Conservation (phyloP, 2,113 vertebrate genomes). For the Sinocyclocheilus maitianheensis region DNA sequence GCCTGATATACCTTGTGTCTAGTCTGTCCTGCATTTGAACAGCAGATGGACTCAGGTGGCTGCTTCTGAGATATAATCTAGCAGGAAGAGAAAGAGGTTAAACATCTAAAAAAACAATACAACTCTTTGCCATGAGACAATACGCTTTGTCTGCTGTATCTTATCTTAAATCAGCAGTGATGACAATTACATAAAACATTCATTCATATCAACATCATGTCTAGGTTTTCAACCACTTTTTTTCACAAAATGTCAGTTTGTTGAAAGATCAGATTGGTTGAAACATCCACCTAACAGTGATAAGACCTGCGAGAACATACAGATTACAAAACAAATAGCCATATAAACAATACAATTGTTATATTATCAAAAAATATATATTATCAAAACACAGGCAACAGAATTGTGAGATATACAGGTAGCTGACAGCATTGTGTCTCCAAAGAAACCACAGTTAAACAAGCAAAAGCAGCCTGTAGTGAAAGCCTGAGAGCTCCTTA, state of each 20-base stretch:
- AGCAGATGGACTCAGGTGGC: conserved; percentile 43
- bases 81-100: conserved; percentile 40
- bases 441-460: background rate
- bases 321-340: background rate
- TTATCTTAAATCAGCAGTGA: background rate
- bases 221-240: conserved; percentile 1
- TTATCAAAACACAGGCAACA: background rate
- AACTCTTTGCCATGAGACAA: conserved; percentile 39
- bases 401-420: background rate
- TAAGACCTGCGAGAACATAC: background rate
- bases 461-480: background rate
- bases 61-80: conserved; percentile 56
- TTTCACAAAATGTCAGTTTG: background rate
- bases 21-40: conserved; percentile 32
- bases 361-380: background rate
- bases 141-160: conserved; percentile 8
- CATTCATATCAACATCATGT: conserved; percentile 21
- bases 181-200: conserved; percentile 14
- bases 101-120: conserved; percentile 45
- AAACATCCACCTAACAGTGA: background rate
- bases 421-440: background rate
- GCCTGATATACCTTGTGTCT: conserved; percentile 51
- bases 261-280: background rate
- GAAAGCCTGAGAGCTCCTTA: background rate
- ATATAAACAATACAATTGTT: background rate